Percentiles rank a stretch among this genome's conserved stretches.
Conservation (phyloP, 2,113 vertebrate genomes). For the Macquaria ambigua region DNA sequence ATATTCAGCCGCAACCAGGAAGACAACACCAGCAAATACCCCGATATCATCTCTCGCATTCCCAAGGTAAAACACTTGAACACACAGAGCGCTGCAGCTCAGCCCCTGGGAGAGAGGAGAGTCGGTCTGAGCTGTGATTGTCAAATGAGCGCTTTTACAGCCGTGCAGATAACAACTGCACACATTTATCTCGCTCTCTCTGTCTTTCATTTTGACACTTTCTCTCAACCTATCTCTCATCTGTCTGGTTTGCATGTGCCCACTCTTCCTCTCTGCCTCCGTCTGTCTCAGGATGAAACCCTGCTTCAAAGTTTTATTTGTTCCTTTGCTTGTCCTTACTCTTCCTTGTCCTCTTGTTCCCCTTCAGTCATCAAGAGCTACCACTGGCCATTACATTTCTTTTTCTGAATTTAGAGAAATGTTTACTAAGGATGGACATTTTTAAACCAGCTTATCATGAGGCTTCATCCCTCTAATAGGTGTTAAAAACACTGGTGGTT, state of each 20-base stretch:
- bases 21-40: conserved; percentile 93
- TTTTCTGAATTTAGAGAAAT: neutral
- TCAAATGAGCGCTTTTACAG: conserved; percentile 53
- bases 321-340: conserved; percentile 1
- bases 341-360: neutral
- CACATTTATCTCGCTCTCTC: conserved; percentile 38
- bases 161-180: conserved; percentile 34
- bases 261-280: neutral
- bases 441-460: conserved; percentile 2
- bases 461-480: neutral
- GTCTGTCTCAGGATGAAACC: conserved; percentile 7
- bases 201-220: conserved; percentile 14
- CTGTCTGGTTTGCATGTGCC: conserved; percentile 15
- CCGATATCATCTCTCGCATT: conserved; percentile 90
- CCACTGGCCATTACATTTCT: neutral
- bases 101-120: conserved; percentile 24
- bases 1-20: conserved; percentile 95
- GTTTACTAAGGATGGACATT: neutral
- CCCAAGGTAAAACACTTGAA: conserved; percentile 84
- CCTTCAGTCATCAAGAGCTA: neutral
- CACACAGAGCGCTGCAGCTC: conserved; percentile 24
- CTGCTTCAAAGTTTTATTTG: conserved; percentile 2
- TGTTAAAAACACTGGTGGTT: conserved; percentile 15
- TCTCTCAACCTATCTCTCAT: conserved; percentile 13
- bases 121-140: conserved; percentile 27